Evolutionary conservation across 2,797 vertebrate species (phyloP), one percentile per base, ranked within the genome.

Genomic region (Cirrhinus molitorella): DNA sequence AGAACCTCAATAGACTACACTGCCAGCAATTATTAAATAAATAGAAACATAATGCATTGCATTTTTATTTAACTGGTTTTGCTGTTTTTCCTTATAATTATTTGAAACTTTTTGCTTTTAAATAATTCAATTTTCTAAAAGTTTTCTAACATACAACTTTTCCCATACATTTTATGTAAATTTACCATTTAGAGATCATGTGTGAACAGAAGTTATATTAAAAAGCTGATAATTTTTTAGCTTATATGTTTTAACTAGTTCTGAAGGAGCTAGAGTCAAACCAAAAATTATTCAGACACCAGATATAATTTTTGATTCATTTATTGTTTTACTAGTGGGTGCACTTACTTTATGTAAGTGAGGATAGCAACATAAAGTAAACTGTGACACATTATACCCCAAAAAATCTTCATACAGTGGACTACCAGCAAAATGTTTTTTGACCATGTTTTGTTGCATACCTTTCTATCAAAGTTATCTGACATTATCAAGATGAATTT

Each of bases 1-100:
- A 65, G 21, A 65, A 79, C 23, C 28, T 75, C 67, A 34, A 47
- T 13, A n/a, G 61, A 74, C 23, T 45, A 72, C 72, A 77, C 57
- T 53, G 37, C 17, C 37, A 80, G 53, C 63, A 16, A 25, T 57
- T 77, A 57, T 67, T 55, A 73, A 63, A 65, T 53, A 31, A 21
- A 68, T 10, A 73, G 45, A 19, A 34, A 53, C 25, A 34, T 73
- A 34, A 34, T 70, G 11, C 7, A 68, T 21, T 17, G 23, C 3
- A 49, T 21, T 72, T 49, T 72, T 19, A 10, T 9, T 45, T 51
- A 1, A 73, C 11, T 37, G 49, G 8, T 55, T 53, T 51, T 34
- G 19, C 0, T 2, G 13, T 47, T 71, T 31, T 19, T 4, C 25
- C n/a, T 47, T 10, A 3, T 4, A 23, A n/a, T 45, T 47, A 43